These are phyloP conservation scores for Enteromius trimaculatus DNA, from an alignment of 2,797 vertebrate genomes.

Conservation along the genomic window DNA sequence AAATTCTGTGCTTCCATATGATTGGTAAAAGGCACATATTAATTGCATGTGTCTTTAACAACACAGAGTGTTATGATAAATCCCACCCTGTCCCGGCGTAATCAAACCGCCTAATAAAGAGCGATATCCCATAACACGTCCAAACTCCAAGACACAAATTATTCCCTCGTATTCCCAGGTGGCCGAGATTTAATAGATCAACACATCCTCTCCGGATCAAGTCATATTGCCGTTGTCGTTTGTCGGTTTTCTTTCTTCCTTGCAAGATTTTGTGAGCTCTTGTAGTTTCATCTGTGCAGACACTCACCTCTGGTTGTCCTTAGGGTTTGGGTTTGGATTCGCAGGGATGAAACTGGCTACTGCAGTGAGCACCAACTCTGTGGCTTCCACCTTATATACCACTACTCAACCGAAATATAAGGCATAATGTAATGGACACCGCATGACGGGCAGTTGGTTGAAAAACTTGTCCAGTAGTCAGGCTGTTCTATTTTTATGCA, in stretches of 20 bases:
- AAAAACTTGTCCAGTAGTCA: constrained; percentile 85
- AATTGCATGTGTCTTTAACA: constrained; percentile 2
- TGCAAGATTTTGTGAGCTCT: background rate
- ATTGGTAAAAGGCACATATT: background rate
- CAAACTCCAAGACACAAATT: constrained; percentile 22
- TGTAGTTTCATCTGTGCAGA: constrained; percentile 71
- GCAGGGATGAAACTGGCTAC: constrained; percentile 75
- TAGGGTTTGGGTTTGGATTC: constrained; percentile 70
- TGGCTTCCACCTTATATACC: constrained; percentile 77
- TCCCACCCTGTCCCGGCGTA: constrained; percentile 30
- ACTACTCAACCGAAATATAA: constrained; percentile 76
- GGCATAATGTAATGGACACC: constrained; percentile 82
- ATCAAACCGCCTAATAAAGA: constrained; percentile 13
- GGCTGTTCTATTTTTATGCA: constrained; percentile 83
- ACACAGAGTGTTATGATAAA: constrained; percentile 7
- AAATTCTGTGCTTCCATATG: background rate
- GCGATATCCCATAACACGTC: constrained; percentile 23
- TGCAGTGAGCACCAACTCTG: constrained; percentile 72
- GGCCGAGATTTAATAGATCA: background rate
- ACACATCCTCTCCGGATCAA: constrained; percentile 13
- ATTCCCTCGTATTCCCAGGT: constrained; percentile 32
- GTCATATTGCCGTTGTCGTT: background rate
- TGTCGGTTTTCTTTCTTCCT: background rate
- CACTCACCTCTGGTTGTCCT: constrained; percentile 80
- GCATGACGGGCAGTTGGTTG: constrained; percentile 72